phyloP scores from a whole-genome alignment of 2,113 vertebrate genomes.

The Myrmecophaga tridactyla region DNA sequence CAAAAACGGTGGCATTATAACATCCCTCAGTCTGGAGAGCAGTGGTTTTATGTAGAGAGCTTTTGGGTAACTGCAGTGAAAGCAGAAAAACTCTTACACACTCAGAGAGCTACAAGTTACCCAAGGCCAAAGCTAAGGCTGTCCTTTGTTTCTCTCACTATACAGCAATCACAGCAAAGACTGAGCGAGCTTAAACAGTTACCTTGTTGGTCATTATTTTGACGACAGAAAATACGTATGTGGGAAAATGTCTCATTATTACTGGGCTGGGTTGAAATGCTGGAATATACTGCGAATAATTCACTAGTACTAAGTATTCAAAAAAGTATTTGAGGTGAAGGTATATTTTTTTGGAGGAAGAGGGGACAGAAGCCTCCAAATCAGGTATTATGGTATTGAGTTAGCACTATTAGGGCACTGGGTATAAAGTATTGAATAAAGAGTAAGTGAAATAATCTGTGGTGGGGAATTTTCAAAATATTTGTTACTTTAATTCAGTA shows the following conservation, averaged over 20 bases:
- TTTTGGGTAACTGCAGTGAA: neutral
- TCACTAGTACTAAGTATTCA: conserved; percentile 16
- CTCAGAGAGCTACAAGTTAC: neutral
- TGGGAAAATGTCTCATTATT: conserved; percentile 43
- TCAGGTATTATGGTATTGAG: neutral
- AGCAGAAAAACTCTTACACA: neutral
- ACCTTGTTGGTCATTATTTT: conserved; percentile 40
- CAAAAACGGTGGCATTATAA: neutral
- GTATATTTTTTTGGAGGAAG: neutral
- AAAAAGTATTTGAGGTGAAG: conserved; percentile 8
- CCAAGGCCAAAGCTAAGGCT: neutral
- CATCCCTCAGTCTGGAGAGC: neutral
- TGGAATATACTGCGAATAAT: conserved; percentile 38
- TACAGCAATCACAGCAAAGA: neutral
- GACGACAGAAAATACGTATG: neutral
- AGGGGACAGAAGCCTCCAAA: neutral
- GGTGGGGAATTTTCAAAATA: neutral
- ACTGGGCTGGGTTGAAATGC: conserved; percentile 15
- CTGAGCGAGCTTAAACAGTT: neutral
- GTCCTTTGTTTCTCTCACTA: neutral
- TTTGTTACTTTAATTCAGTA: neutral
- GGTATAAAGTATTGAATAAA: neutral
- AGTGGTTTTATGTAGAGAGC: neutral
- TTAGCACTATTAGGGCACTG: conserved; percentile 8
- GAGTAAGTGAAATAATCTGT: conserved; percentile 5